Evolutionary conservation across 2,797 vertebrate species (phyloP), one percentile per base, ranked within the genome.

Genomic region (Sebastes melanostomus): DNA sequence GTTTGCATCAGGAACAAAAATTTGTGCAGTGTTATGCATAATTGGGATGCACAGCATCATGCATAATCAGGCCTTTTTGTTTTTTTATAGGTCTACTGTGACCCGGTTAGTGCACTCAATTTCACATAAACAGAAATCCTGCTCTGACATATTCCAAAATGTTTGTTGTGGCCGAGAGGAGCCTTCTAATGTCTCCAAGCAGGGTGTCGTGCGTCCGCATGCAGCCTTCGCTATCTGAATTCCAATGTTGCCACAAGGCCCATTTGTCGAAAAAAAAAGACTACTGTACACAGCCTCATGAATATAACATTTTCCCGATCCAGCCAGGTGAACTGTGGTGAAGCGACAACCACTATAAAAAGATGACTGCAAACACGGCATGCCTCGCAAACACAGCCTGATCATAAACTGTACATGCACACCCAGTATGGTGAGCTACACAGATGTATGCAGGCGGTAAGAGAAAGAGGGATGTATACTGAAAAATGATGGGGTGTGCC

Each of bases 261-360:
- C 88, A 86, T 92, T 93, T 93, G 89, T 90, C 22, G 76, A 74
- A 83, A 46, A 36, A 36, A 36, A 88, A 86, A 76, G 36, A 79
- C 85, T 81, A 88, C 76, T 89, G 83, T 80, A 83, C 74, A 76
- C 56, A 50, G 85, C 74, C 83, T 91, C 86, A 94, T 94, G 92
- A 95, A 94, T 94, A 88, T 75, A 94, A 93, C 88, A 94, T 94
- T 77, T 84, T 65, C 80, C 82, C 78, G 81, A 88, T 85, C 77
- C 84, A 80, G 80, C 82, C 89, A 91, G 91, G 90, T 90, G 85
- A 92, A 89, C 84, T 86, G 86, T 81, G 75, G 75, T 85, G 84
- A 84, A 79, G 77, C 58, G 55, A 90, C 86, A 90, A 75, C 80
- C 82, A 61, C 82, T 77, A 83, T 80, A 78, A 88, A 80, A 87